Evolutionary conservation across 2,888 invertebrate genomes (phyloP).

Genomic region (Ferdinandea cuprea): DNA sequence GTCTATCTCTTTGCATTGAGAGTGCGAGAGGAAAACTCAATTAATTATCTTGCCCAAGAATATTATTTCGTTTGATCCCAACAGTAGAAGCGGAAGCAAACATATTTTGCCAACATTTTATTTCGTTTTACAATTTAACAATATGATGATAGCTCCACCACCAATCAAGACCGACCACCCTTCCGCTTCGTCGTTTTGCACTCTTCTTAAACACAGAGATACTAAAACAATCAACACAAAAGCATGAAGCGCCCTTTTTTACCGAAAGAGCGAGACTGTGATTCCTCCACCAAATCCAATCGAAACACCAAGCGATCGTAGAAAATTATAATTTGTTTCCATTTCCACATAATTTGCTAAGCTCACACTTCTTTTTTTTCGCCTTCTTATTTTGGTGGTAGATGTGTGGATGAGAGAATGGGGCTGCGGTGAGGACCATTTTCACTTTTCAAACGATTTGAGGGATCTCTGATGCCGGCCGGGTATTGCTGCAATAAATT

Average conservation of each 20-base stretch:
- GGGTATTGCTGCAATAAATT: slow-evolving; percentile 28
- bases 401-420: too few species aligned
- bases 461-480: not conserved
- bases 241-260: slow-evolving; percentile 18
- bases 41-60: slow-evolving; percentile 28
- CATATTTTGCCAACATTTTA: slow-evolving; percentile 40
- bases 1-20: slow-evolving; percentile 7
- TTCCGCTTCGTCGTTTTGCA: not conserved
- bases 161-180: not conserved
- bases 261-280: not conserved
- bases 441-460: slow-evolving; percentile 4
- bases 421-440: not conserved
- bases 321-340: slow-evolving; percentile 44
- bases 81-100: slow-evolving; percentile 33
- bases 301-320: slow-evolving; percentile 23
- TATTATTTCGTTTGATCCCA: slow-evolving; percentile 48
- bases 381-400: too few species aligned
- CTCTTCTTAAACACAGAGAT: not conserved
- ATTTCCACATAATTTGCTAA: slow-evolving; percentile 31
- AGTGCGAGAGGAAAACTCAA: slow-evolving; percentile 22
- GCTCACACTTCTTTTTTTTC: slow-evolving; percentile 1
- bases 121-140: slow-evolving; percentile 37
- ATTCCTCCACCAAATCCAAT: not conserved
- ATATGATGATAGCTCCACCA: slow-evolving; percentile 36
- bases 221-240: slow-evolving; percentile 29